Conservation (phyloP, 2,888 invertebrate species). For the Caprella mutica region DNA sequence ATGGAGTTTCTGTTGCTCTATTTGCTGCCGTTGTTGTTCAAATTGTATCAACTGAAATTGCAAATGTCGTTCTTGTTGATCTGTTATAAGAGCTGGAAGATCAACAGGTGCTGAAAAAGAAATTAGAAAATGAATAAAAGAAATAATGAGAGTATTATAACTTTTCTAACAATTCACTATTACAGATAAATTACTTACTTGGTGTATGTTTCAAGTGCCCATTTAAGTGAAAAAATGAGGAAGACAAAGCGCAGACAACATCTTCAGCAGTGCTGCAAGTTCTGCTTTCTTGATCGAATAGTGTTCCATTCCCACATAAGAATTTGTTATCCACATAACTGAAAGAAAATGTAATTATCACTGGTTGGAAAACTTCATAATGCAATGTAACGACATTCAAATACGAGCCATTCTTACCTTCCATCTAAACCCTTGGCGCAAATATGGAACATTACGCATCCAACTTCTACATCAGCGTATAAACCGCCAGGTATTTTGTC, state of each 20-base stretch:
- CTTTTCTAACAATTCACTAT: too few relatives aligned
- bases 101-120: too few relatives aligned
- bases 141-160: too few relatives aligned
- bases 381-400: background rate
- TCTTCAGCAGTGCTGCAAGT: slow-evolving; percentile 38
- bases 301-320: slow-evolving; percentile 38
- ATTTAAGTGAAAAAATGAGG: slow-evolving; percentile 38
- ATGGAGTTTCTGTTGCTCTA: background rate
- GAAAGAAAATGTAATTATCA: slow-evolving; percentile 3
- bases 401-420: slow-evolving; percentile 20
- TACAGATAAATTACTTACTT: too few relatives aligned
- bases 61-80: too few relatives aligned
- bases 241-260: slow-evolving; percentile 38
- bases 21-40: slow-evolving; percentile 37
- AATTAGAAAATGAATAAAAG: too few relatives aligned
- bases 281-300: slow-evolving; percentile 39
- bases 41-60: too few relatives aligned
- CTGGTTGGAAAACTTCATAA: background rate
- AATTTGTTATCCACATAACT: slow-evolving; percentile 39
- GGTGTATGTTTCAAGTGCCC: slow-evolving; percentile 17
- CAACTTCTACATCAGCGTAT: slow-evolving; percentile 39
- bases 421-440: slow-evolving; percentile 37
- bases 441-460: slow-evolving; percentile 40
- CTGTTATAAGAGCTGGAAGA: too few relatives aligned
- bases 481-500: slow-evolving; percentile 40